Evolutionary conservation across 1,140 invertebrate species (phyloP).

Genomic region (Drosophila tristis): DNA sequence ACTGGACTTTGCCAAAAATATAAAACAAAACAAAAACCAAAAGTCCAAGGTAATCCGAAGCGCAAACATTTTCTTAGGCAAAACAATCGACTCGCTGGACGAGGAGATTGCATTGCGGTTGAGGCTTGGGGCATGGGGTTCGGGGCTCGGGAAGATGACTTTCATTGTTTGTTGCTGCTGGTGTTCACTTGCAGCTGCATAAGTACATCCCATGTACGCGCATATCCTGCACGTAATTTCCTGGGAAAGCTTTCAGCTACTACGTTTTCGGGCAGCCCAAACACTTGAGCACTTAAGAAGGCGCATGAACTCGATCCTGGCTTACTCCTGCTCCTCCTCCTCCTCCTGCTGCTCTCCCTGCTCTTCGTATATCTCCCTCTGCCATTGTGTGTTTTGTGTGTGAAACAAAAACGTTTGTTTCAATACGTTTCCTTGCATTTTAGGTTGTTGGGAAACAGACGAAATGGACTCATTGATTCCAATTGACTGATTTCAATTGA

Average conservation of each 20-base stretch:
- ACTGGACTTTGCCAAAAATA: slow-evolving; percentile 11
- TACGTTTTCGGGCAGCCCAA: slow-evolving; percentile 21
- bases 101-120: slow-evolving; percentile 37
- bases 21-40: neutral
- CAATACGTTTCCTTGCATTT: slow-evolving; percentile 64
- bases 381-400: slow-evolving; percentile 24
- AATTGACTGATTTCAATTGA: slow-evolving; percentile 83
- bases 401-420: slow-evolving; percentile 72
- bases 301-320: slow-evolving; percentile 69
- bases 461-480: slow-evolving; percentile 84
- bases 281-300: slow-evolving; percentile 81
- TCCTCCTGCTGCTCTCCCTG: neutral
- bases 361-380: slow-evolving; percentile 22
- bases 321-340: slow-evolving; percentile 15
- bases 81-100: slow-evolving; percentile 49
- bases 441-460: slow-evolving; percentile 82
- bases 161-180: slow-evolving; percentile 10
- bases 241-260: slow-evolving; percentile 69
- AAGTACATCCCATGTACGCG: slow-evolving; percentile 22
- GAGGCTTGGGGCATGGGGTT: too few relatives aligned
- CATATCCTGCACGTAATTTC: slow-evolving; percentile 59
- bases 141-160: slow-evolving; percentile 44
- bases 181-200: slow-evolving; percentile 64
- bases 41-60: slow-evolving; percentile 43
- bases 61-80: slow-evolving; percentile 67